phyloP scores from a whole-genome alignment of 2,113 vertebrate species.

The Oenanthe oenanthe region DNA sequence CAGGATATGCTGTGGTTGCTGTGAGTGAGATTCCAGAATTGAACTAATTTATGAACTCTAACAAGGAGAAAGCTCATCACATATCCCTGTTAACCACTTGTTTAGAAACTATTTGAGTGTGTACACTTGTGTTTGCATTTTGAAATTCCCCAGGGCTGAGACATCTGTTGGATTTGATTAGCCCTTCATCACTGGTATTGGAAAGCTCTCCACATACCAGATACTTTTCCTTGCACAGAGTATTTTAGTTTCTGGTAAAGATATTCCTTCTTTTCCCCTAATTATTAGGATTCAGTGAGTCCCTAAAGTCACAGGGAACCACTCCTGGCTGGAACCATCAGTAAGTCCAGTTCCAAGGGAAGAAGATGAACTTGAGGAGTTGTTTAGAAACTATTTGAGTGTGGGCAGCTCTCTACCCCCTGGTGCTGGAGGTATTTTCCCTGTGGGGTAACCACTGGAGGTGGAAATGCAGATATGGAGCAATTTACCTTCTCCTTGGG shows the following conservation, averaged over 20 bases:
- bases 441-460: not conserved
- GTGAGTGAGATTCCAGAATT: not conserved
- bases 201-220: not conserved
- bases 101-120: no score
- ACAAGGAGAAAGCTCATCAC: not conserved
- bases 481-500: not conserved
- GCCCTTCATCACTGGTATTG: not conserved
- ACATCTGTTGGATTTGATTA: not conserved
- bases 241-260: not conserved
- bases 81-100: not conserved
- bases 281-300: not conserved
- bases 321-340: not conserved
- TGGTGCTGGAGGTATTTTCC: fast-evolving
- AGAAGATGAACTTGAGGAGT: not conserved
- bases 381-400: not conserved
- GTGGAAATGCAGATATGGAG: not conserved
- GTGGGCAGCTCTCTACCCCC: not conserved
- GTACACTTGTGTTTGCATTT: not conserved
- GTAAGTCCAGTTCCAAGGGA: not conserved
- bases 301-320: not conserved
- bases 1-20: not conserved
- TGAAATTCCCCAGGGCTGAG: not conserved
- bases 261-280: not conserved
- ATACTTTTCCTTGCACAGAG: not conserved
- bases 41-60: not conserved